Evolutionary conservation across 2,113 vertebrate genomes (phyloP).

Genomic region (Oenanthe oenanthe): DNA sequence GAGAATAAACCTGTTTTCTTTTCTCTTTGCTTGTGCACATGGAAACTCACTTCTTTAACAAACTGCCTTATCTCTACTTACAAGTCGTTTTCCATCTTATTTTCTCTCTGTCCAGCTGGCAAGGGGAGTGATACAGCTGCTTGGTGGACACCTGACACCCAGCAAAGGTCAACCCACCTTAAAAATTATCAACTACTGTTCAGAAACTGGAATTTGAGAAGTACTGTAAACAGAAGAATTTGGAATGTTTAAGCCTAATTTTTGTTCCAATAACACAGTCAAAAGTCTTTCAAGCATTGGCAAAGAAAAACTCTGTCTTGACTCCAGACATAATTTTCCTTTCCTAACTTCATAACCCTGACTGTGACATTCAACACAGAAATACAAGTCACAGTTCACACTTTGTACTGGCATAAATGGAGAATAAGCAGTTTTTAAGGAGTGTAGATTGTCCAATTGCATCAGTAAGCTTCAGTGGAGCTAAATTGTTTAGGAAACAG

Average conservation of each 20-base stretch:
- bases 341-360: not conserved
- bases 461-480: not conserved
- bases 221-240: not conserved
- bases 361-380: not conserved
- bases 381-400: not conserved
- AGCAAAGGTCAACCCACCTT: not conserved
- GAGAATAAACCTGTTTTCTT: not conserved
- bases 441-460: not conserved
- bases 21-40: not conserved
- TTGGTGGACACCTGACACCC: not conserved
- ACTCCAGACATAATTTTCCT: not conserved
- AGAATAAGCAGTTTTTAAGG: not conserved
- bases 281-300: not conserved
- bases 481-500: not conserved
- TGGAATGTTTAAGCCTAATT: not conserved
- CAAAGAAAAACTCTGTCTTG: not conserved
- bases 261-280: not conserved
- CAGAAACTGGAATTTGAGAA: not conserved
- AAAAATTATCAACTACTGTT: not conserved
- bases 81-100: rapidly evolving
- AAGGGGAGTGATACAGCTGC: not conserved
- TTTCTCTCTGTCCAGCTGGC: not conserved
- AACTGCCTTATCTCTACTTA: not conserved
- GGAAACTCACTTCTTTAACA: not conserved
- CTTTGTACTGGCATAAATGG: not conserved